phyloP scores from a whole-genome alignment of 2,113 vertebrate species.

The Heterocephalus glaber region DNA sequence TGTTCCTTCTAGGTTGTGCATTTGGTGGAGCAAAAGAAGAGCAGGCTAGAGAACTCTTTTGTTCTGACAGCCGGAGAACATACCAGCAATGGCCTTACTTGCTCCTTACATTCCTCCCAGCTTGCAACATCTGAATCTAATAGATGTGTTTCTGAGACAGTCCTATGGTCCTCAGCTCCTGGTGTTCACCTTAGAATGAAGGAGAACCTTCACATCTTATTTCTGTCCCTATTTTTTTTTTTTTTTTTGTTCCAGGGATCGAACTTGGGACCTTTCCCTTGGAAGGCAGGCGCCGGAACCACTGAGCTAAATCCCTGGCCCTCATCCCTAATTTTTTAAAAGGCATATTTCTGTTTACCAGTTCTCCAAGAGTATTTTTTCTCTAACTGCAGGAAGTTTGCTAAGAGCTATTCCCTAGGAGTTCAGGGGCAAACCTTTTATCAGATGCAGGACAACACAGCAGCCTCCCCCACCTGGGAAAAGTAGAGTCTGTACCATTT shows the following conservation, averaged over 20 bases:
- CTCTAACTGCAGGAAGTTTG: background rate
- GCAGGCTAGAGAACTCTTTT: background rate
- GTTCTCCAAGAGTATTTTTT: background rate
- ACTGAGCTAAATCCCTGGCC: too few relatives aligned
- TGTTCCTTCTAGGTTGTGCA: background rate
- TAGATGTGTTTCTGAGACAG: background rate
- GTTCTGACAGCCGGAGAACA: background rate
- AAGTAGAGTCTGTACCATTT: background rate
- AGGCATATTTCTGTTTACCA: background rate
- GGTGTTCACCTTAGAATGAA: background rate
- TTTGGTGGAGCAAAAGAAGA: background rate
- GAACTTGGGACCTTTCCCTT: too few relatives aligned
- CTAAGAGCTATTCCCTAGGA: background rate
- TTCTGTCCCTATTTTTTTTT: background rate
- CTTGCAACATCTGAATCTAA: background rate
- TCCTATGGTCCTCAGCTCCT: background rate
- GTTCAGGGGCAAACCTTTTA: background rate
- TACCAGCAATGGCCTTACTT: background rate
- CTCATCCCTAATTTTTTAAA: background rate
- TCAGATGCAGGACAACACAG: background rate
- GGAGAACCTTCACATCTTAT: background rate
- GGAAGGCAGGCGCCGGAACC: too few relatives aligned
- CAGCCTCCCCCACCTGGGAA: fast-evolving
- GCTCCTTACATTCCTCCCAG: background rate
- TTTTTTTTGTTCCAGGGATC: too few relatives aligned